A percentile compares a stretch with the other conserved stretches of the same genome.
Evolutionary conservation across 2,888 invertebrate genomes (phyloP).

Genomic region (Autographa pulchrina): DNA sequence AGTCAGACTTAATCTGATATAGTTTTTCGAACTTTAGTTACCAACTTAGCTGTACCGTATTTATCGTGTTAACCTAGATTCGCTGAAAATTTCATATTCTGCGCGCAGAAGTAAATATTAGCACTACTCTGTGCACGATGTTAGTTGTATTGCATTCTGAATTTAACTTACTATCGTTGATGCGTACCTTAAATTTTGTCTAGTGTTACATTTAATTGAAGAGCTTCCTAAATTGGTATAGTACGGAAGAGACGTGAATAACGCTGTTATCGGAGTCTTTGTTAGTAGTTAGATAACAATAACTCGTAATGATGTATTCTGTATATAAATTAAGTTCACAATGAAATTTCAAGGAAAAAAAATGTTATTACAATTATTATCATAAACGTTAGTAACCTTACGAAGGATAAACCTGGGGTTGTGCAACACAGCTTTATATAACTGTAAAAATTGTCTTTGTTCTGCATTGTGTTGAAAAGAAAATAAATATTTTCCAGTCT

Average conservation of each 20-base stretch:
- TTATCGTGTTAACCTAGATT: slow-evolving; percentile 39
- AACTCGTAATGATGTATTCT: no score
- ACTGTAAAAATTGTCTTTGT: no score
- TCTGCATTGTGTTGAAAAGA: no score
- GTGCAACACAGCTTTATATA: no score
- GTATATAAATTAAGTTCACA: no score
- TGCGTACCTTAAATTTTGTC: not conserved
- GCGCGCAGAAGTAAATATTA: slow-evolving; percentile 24
- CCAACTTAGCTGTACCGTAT: slow-evolving; percentile 1
- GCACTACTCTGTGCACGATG: slow-evolving; percentile 23
- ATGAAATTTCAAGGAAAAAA: no score
- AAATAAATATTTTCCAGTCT: no score
- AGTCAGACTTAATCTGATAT: not conserved
- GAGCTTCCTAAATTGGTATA: not conserved
- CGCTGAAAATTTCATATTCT: slow-evolving; percentile 37
- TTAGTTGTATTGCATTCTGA: slow-evolving; percentile 14
- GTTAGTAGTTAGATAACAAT: no score
- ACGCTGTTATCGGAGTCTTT: no score
- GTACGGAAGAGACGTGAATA: not conserved
- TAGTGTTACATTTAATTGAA: not conserved
- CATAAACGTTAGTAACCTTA: no score
- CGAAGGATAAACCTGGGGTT: no score
- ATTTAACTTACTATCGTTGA: not conserved
- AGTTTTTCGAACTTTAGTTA: not conserved
- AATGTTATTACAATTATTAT: no score